Conservation (phyloP, 1,140 invertebrate species). For the Drosophila punjabiensis region DNA sequence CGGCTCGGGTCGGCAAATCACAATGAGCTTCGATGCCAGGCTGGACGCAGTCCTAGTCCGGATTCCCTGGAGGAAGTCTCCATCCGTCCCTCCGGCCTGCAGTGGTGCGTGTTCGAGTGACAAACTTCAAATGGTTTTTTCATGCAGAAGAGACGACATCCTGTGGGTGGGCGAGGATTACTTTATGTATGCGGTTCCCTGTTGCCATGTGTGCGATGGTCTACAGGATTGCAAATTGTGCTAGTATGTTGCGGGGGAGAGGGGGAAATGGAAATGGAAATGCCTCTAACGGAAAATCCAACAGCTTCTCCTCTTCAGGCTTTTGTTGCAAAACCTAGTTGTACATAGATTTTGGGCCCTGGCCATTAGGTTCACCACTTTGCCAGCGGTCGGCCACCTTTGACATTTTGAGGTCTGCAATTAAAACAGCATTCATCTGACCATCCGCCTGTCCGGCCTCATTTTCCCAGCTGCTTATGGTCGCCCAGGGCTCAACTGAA, state of each 20-base stretch:
- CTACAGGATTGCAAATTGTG: constrained; percentile 18
- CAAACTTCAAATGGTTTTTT: constrained; percentile 31
- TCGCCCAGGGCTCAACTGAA: constrained; percentile 2
- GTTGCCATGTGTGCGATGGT: constrained; percentile 11
- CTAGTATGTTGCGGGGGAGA: background rate
- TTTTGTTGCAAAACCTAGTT: background rate
- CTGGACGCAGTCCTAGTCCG: background rate
- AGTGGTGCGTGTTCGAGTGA: constrained; percentile 24
- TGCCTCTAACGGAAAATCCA: constrained; percentile 14
- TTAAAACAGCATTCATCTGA: constrained; percentile 8
- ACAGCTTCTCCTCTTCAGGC: background rate
- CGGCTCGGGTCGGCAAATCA: constrained; percentile 6
- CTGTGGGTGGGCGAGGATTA: constrained; percentile 2
- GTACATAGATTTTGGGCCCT: background rate
- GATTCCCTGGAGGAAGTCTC: background rate
- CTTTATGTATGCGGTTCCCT: constrained; percentile 9
- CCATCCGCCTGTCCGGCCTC: background rate
- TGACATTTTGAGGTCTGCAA: constrained; percentile 25
- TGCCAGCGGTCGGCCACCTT: constrained; percentile 7
- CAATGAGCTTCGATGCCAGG: background rate
- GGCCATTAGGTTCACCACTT: background rate
- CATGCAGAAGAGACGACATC: constrained; percentile 31
- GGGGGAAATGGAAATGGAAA: constrained; percentile 1
- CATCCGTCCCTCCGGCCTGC: background rate
- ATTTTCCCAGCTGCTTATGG: constrained; percentile 11